Evolutionary conservation across 2,888 invertebrate species (phyloP), one percentile per base, ranked within the genome.

Genomic region (Norana najaformis): DNA sequence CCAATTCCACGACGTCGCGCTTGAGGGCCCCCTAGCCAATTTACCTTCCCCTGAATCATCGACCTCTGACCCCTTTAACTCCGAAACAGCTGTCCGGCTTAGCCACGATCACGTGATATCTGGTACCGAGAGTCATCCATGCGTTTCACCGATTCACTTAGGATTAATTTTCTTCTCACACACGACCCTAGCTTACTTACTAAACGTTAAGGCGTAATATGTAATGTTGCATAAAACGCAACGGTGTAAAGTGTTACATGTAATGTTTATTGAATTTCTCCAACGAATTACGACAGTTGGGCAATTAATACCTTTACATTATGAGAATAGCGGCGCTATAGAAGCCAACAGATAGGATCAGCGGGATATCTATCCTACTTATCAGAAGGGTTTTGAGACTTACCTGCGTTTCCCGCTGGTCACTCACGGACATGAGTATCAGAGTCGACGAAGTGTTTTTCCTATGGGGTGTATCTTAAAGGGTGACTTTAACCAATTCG

Each of bases 1-100:
- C 85, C 85, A 85, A 23, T 85, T 36, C 35, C 14, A 85, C 36
- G 85, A 85, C 85, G 85, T 85, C 85, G 16, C 85, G 5, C 85
- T 35, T 36, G 23, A 8, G 8, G 69, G 69, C 30, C 18, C 36
- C 16, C 36, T 36, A 85, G 30, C 69, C 0, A n/a, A 69, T n/a
- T n/a, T n/a, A 69, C 69, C 69, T 11, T 16, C n/a, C 6, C n/a
- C 69, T 69, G n/a, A n/a, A 69, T 69, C 69, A 69, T 69, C 69
- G 69, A n/a, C 30, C n/a, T 69, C 69, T 69, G 69, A n/a, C 1
- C 69, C 69, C n/a, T 16, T 11, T n/a, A n/a, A 69, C 69, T n/a
- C n/a, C n/a, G 6, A n/a, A n/a, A 30, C 8, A 30, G 30, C 30
- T 4, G 13, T n/a, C 69, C 69, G n/a, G n/a, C 69, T 69, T n/a